Evolutionary conservation across 2,888 invertebrate genomes (phyloP).

Genomic region (Nematopogon swammerdamellus): DNA sequence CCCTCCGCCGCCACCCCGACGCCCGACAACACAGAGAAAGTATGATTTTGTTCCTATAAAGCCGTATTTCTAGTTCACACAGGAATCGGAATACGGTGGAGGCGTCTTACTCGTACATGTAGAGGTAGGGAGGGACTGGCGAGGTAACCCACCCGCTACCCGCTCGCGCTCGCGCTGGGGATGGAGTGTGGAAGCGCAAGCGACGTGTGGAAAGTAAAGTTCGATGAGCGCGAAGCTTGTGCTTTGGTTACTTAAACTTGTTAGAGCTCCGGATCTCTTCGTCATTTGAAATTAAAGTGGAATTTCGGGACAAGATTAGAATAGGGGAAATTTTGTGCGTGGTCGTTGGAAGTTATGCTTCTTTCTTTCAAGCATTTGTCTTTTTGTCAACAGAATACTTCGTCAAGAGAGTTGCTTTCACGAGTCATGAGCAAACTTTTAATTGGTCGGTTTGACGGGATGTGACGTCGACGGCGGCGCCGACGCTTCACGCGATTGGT

Average conservation of each 20-base stretch:
- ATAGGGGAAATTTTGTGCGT: background rate
- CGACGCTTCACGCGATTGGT: too few relatives aligned
- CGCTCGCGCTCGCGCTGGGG: too few relatives aligned
- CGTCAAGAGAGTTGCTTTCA: too few relatives aligned
- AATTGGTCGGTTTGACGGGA: too few relatives aligned
- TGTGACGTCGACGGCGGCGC: too few relatives aligned
- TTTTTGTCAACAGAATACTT: too few relatives aligned
- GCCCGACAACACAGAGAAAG: conserved; percentile 7
- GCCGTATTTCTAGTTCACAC: conserved; percentile 57
- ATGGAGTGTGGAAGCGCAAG: background rate
- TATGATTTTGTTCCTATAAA: conserved; percentile 42
- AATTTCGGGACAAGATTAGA: background rate
- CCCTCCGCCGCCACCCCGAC: conserved; percentile 10
- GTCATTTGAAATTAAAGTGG: background rate
- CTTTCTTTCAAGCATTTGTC: too few relatives aligned
- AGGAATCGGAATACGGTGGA: conserved; percentile 47
- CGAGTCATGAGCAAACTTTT: too few relatives aligned
- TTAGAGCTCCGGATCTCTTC: background rate
- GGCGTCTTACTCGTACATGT: background rate
- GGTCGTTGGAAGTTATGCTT: too few relatives aligned
- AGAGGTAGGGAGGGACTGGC: background rate
- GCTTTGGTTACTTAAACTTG: background rate
- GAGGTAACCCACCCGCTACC: too few relatives aligned
- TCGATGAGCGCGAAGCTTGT: background rate
- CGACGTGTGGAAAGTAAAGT: background rate